These are phyloP conservation scores for Ginglymostoma cirratum DNA, from an alignment of 2,113 vertebrate species.

Conservation along the genomic window DNA sequence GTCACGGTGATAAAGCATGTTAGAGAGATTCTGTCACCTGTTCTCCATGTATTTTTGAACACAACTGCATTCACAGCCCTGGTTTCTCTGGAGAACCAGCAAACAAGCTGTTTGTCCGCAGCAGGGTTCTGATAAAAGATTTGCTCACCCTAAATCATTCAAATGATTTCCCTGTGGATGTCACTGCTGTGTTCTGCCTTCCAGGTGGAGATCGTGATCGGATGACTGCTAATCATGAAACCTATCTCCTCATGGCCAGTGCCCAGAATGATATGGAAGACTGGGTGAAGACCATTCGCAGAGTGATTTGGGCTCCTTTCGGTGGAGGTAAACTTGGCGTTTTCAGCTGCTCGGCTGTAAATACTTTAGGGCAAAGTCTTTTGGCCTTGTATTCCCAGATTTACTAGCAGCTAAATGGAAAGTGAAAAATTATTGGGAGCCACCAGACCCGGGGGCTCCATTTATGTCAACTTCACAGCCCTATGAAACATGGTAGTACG, in stretches of 20 bases:
- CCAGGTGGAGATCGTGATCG: slow-evolving; percentile 88
- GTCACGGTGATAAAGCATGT: neutral
- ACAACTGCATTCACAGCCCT: neutral
- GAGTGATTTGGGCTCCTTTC: slow-evolving; percentile 97
- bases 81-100: neutral
- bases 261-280: slow-evolving; percentile 99
- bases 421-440: neutral
- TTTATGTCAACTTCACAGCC: neutral
- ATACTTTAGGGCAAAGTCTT: neutral
- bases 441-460: neutral
- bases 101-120: neutral
- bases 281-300: slow-evolving; percentile 94
- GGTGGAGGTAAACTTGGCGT: slow-evolving; percentile 80
- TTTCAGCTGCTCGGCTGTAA: neutral
- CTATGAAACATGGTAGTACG: neutral
- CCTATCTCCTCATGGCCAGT: slow-evolving; percentile 97
- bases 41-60: neutral
- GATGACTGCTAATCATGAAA: slow-evolving; percentile 98
- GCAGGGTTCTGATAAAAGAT: neutral
- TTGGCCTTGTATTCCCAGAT: neutral
- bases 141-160: neutral
- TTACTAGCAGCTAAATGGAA: neutral
- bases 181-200: slow-evolving; percentile 42
- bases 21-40: neutral
- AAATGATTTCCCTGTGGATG: neutral